phyloP scores from a whole-genome alignment of 2,888 invertebrate species.

The Sarcophaga subvicina region DNA sequence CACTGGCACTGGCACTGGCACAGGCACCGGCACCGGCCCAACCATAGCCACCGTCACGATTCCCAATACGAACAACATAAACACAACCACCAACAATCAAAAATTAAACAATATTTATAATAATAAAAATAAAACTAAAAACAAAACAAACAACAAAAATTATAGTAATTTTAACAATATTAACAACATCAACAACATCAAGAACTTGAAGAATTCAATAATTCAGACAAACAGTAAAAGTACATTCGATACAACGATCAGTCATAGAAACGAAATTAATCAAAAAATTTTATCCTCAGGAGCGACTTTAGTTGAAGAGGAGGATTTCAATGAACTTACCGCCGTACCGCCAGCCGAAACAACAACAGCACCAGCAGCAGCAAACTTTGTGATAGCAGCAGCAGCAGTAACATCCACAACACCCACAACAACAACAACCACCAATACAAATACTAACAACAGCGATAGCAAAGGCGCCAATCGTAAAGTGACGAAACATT shows the following conservation, averaged over 20 bases:
- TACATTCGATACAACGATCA: slow-evolving; percentile 64
- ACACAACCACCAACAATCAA: slow-evolving; percentile 13
- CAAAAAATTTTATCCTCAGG: slow-evolving; percentile 79
- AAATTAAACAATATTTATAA: not conserved
- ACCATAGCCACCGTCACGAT: not conserved
- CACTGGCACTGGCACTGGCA: slow-evolving; percentile 21
- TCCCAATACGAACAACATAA: slow-evolving; percentile 22
- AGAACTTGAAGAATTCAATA: slow-evolving; percentile 71
- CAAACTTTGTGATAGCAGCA: slow-evolving; percentile 37
- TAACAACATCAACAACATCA: slow-evolving; percentile 71
- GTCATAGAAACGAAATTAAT: slow-evolving; percentile 73
- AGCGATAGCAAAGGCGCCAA: slow-evolving; percentile 51
- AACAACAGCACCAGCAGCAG: slow-evolving; percentile 43
- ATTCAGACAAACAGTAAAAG: slow-evolving; percentile 73
- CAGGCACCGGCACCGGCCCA: slow-evolving; percentile 5
- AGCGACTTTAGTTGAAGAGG: slow-evolving; percentile 79
- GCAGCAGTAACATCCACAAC: slow-evolving; percentile 12
- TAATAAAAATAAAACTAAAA: not conserved
- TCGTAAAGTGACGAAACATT: slow-evolving; percentile 61
- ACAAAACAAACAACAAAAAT: slow-evolving; percentile 29
- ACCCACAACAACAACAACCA: slow-evolving; percentile 12
- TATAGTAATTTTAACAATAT: slow-evolving; percentile 58
- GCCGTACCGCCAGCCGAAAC: slow-evolving; percentile 70
- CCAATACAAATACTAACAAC: slow-evolving; percentile 29
- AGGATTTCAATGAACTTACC: slow-evolving; percentile 78